These are phyloP conservation scores for Phoenicopterus ruber DNA, from an alignment of 2,113 vertebrate species.

Conservation along the genomic window DNA sequence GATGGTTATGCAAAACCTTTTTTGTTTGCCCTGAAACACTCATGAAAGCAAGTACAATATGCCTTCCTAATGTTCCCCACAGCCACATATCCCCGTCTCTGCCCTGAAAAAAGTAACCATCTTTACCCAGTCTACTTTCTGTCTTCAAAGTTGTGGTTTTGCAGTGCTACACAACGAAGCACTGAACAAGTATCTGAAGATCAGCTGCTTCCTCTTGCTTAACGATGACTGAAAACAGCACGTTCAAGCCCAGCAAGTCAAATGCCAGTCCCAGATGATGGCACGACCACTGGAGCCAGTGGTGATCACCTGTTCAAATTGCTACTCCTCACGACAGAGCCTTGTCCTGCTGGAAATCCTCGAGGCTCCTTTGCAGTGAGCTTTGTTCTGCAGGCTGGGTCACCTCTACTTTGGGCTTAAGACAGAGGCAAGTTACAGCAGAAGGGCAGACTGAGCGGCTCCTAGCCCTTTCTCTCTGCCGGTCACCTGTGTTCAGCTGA, in stretches of 20 bases:
- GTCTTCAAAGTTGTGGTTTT: neutral
- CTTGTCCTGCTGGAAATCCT: neutral
- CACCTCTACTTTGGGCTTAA: neutral
- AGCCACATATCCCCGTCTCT: neutral
- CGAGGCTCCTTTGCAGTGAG: neutral
- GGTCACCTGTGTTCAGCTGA: rapidly evolving
- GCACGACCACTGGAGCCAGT: neutral
- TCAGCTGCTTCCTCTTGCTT: neutral
- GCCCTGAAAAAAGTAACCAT: neutral
- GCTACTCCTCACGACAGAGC: neutral
- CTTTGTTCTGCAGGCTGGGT: neutral
- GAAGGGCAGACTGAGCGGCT: neutral
- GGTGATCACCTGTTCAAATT: neutral
- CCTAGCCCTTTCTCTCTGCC: neutral
- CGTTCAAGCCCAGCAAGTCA: neutral
- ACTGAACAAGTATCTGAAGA: neutral
- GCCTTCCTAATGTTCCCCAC: neutral
- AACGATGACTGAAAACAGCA: neutral
- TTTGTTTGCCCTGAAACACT: neutral
- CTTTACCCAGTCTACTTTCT: neutral
- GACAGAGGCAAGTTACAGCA: neutral
- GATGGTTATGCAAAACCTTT: neutral
- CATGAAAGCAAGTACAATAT: neutral
- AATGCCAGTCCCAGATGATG: neutral
- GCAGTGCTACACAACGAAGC: neutral